A percentile compares a stretch with the other conserved stretches of the same genome.
Evolutionary conservation across 2,113 vertebrate genomes (phyloP).

Genomic region (Anoura caudifer): DNA sequence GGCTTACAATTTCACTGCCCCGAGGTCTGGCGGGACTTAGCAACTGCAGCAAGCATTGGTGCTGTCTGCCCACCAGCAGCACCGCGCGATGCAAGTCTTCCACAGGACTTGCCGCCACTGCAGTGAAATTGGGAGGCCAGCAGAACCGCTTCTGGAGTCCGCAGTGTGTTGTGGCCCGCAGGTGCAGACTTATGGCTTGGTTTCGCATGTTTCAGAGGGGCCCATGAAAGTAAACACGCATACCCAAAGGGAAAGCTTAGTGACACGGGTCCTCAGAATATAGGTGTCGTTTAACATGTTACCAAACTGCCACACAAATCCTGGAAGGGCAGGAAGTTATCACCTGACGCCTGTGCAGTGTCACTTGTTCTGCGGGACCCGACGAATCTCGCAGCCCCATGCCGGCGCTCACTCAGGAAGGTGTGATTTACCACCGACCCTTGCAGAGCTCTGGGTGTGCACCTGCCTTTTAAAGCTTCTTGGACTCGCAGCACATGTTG

Average conservation of each 20-base stretch:
- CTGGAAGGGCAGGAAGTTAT: background rate
- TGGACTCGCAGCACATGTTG: background rate
- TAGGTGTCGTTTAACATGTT: background rate
- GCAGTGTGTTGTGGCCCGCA: background rate
- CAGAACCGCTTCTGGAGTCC: background rate
- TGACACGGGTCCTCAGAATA: background rate
- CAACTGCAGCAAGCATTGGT: background rate
- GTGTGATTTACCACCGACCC: background rate
- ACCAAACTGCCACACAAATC: background rate
- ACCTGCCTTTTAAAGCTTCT: slow-evolving; percentile 21
- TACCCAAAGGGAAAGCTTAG: background rate
- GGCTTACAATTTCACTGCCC: background rate
- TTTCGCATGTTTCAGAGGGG: background rate
- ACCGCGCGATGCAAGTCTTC: background rate
- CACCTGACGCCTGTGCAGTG: background rate
- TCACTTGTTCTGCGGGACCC: background rate
- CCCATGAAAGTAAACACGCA: background rate
- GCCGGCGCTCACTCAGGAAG: background rate
- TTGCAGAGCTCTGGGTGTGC: background rate
- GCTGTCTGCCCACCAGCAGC: background rate
- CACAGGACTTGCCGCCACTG: slow-evolving; percentile 11
- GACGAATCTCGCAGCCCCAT: background rate
- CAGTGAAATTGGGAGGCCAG: background rate
- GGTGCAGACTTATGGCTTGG: slow-evolving; percentile 50
- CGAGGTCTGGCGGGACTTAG: background rate